Conservation (phyloP, 2,888 invertebrate species). For the Pachydiplax longipennis region DNA sequence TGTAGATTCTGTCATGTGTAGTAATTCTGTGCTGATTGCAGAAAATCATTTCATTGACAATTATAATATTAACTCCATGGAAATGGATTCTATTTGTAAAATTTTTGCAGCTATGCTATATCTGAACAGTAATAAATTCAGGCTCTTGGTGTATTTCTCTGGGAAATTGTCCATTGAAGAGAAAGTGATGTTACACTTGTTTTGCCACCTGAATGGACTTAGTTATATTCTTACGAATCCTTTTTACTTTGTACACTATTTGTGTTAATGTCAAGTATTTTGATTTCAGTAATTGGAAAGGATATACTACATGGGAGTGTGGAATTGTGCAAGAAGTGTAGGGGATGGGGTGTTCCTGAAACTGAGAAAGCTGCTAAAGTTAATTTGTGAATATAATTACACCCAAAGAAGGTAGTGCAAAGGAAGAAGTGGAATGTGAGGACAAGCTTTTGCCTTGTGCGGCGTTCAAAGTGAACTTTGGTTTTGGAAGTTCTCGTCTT, state of each 20-base stretch:
- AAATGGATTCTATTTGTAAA: too few species aligned
- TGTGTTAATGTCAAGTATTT: background rate
- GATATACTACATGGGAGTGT: slow-evolving; percentile 28
- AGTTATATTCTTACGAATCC: background rate
- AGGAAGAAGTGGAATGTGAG: slow-evolving; percentile 8
- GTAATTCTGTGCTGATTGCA: too few species aligned
- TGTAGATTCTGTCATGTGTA: too few species aligned
- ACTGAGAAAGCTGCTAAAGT: slow-evolving; percentile 42
- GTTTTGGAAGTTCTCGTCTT: slow-evolving; percentile 32
- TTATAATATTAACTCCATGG: too few species aligned
- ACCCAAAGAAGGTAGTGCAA: slow-evolving; percentile 30
- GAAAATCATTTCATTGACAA: too few species aligned
- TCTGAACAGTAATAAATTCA: too few species aligned
- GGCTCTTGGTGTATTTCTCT: too few species aligned
- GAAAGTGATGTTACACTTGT: too few species aligned
- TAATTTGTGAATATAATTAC: slow-evolving; percentile 39
- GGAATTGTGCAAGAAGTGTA: background rate
- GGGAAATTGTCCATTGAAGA: too few species aligned
- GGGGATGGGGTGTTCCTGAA: slow-evolving; percentile 24
- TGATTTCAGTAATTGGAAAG: slow-evolving; percentile 6
- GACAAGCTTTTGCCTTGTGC: slow-evolving; percentile 40
- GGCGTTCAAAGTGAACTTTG: slow-evolving; percentile 25
- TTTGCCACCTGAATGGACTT: too few species aligned
- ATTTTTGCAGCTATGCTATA: too few species aligned
- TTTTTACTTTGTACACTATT: background rate